phyloP scores from a whole-genome alignment of 1,140 invertebrate genomes.

The Heliothis subflexa region DNA sequence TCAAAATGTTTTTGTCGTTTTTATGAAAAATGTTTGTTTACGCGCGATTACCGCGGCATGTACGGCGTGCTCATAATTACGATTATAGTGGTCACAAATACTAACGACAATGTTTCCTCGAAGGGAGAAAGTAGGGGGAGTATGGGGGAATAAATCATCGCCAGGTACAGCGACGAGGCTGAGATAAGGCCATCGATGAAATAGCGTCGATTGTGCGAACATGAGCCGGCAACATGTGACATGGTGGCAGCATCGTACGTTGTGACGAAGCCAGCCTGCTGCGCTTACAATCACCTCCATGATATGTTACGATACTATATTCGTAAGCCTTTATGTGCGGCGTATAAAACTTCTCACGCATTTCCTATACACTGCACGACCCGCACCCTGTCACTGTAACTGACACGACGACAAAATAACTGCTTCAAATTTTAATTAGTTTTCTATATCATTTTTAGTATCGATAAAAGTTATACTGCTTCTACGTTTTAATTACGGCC shows the following conservation, averaged over 20 bases:
- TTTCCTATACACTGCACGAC: neutral
- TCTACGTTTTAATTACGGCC: constrained; percentile 1
- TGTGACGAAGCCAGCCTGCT: constrained; percentile 45
- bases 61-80: constrained; percentile 55
- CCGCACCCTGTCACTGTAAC: neutral
- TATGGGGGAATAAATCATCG: constrained; percentile 77
- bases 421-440: constrained; percentile 13
- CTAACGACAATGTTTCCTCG: constrained; percentile 64
- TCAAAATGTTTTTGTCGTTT: constrained; percentile 41
- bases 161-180: constrained; percentile 68
- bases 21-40: constrained; percentile 48
- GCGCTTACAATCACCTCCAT: constrained; percentile 42
- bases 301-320: constrained; percentile 16
- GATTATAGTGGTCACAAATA: constrained; percentile 60
- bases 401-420: neutral
- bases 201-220: constrained; percentile 72
- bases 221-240: constrained; percentile 71
- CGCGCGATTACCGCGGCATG: constrained; percentile 24
- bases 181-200: constrained; percentile 78
- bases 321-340: neutral
- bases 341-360: neutral
- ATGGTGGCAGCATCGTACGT: constrained; percentile 54
- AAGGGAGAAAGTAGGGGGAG: constrained; percentile 67
- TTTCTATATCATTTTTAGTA: constrained; percentile 23
- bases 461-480: constrained; percentile 4